Conservation (phyloP, 1,140 invertebrate species). For the Pissodes strobi region DNA sequence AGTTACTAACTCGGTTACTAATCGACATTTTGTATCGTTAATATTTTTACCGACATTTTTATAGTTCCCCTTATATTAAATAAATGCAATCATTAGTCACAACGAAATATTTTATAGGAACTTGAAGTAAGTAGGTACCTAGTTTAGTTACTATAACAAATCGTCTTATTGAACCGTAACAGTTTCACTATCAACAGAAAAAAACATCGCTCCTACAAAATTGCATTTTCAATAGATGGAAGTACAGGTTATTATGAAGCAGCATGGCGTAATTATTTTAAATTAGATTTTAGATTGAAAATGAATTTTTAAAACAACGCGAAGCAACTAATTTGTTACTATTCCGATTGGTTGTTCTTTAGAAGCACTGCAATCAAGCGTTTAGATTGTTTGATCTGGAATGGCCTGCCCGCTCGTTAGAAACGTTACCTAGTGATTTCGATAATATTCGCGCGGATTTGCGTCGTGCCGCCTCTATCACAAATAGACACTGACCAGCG, state of each 20-base stretch:
- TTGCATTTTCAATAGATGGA: conserved; percentile 30
- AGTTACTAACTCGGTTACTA: too few relatives aligned
- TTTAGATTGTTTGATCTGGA: too few relatives aligned
- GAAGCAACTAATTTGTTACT: conserved; percentile 9
- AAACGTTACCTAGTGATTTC: too few relatives aligned
- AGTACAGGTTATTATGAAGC: conserved; percentile 20
- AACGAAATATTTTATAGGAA: background rate
- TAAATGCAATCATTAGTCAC: too few relatives aligned
- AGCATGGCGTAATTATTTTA: conserved; percentile 22
- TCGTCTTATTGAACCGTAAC: conserved; percentile 22
- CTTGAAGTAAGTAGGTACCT: too few relatives aligned
- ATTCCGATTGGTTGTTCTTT: background rate
- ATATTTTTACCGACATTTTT: too few relatives aligned
- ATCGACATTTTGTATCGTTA: too few relatives aligned
- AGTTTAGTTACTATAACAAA: conserved; percentile 21
- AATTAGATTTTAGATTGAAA: conserved; percentile 27
- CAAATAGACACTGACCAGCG: too few relatives aligned
- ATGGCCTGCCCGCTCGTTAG: background rate
- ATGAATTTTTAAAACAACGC: conserved; percentile 6
- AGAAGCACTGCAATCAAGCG: too few relatives aligned
- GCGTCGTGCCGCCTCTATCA: too few relatives aligned
- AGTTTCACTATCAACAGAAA: conserved; percentile 14
- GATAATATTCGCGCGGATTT: too few relatives aligned
- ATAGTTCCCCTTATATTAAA: too few relatives aligned
- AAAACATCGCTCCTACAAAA: conserved; percentile 17